Conservation (phyloP, 2,888 invertebrate genomes). For the Dasysyrphus albostriatus region DNA sequence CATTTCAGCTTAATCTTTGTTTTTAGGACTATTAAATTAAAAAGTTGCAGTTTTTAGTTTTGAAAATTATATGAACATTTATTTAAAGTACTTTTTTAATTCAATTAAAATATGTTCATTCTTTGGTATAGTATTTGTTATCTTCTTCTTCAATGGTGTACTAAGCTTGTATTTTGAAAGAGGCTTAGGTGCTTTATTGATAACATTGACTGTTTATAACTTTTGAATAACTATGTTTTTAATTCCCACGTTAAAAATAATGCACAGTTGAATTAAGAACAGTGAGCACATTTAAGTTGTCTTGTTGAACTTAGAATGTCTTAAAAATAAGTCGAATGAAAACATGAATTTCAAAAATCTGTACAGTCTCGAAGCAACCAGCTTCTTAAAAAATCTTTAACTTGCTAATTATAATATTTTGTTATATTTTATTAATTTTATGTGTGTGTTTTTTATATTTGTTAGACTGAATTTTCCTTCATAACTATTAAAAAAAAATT, state of each 20-base stretch:
- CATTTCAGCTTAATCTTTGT: too few relatives aligned
- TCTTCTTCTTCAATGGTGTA: not conserved
- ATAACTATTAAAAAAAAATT: slow-evolving; percentile 42
- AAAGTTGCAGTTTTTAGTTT: not conserved
- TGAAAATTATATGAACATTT: too few relatives aligned
- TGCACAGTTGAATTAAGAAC: not conserved
- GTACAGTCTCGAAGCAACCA: slow-evolving; percentile 34
- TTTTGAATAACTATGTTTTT: not conserved
- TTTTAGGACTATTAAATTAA: not conserved
- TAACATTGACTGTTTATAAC: not conserved
- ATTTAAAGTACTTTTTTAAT: too few relatives aligned
- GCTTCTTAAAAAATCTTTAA: slow-evolving; percentile 14
- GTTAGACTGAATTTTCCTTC: slow-evolving; percentile 67
- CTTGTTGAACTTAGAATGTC: not conserved
- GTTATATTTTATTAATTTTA: slow-evolving; percentile 25
- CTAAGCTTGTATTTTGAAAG: not conserved
- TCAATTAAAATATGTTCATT: not conserved
- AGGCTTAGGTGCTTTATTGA: not conserved
- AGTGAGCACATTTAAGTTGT: not conserved
- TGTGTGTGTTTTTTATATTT: slow-evolving; percentile 35
- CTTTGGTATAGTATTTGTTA: not conserved
- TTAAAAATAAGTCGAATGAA: not conserved
- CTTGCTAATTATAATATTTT: slow-evolving; percentile 11
- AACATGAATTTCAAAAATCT: slow-evolving; percentile 1
- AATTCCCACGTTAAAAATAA: not conserved